Conservation (phyloP, 2,113 vertebrate species). For the Macrotis lagotis region DNA sequence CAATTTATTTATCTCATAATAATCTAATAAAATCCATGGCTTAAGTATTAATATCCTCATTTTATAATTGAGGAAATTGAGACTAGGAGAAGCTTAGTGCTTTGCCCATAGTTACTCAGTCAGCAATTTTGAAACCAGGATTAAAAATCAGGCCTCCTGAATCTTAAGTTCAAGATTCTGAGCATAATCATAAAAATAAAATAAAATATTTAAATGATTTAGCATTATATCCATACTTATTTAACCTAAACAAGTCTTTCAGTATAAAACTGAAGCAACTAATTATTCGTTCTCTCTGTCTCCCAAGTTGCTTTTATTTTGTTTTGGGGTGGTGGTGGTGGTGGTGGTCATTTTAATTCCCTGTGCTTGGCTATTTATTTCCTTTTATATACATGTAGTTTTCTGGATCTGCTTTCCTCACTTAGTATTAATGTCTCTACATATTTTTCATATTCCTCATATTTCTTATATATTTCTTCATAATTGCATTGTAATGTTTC, state of each 20-base stretch:
- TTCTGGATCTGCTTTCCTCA: neutral
- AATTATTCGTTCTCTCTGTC: neutral
- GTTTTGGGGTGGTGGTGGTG: neutral
- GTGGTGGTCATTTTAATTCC: neutral
- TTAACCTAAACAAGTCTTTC: neutral
- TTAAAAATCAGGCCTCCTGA: neutral
- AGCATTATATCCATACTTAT: neutral
- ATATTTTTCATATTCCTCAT: neutral
- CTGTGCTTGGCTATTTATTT: neutral
- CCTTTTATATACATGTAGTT: neutral
- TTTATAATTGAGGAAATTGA: neutral
- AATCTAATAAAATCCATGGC: neutral
- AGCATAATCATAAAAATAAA: neutral
- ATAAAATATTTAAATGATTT: neutral
- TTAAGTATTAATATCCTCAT: neutral
- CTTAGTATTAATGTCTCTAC: neutral
- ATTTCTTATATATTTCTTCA: slow-evolving; percentile 3
- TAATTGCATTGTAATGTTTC: neutral
- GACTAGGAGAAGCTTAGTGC: neutral
- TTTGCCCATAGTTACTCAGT: neutral
- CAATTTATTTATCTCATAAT: neutral
- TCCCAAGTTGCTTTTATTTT: neutral
- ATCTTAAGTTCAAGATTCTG: neutral
- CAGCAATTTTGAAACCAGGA: neutral
- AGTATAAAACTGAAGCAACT: neutral